Evolutionary conservation across 2,113 vertebrate genomes (phyloP).

Genomic region (Ia io): DNA sequence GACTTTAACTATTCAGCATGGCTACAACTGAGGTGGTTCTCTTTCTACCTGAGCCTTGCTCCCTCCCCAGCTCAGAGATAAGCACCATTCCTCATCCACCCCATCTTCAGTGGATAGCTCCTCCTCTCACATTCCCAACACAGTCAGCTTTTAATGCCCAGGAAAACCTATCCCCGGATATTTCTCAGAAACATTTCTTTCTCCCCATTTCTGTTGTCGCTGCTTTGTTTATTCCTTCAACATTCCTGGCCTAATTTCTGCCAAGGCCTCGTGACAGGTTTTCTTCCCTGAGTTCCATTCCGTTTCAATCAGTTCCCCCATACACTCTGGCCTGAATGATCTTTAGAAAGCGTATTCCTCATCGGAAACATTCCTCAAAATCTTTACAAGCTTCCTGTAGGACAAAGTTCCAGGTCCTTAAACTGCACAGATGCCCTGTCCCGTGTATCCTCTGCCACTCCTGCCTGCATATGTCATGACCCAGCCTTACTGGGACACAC

Average conservation of each 20-base stretch:
- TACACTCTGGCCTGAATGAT: background rate
- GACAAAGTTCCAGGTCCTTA: background rate
- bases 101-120: background rate
- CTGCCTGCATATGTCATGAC: background rate
- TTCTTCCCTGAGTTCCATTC: background rate
- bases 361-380: background rate
- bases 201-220: background rate
- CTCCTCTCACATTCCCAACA: too few species aligned
- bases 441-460: accelerated
- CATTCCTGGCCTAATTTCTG: background rate
- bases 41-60: background rate
- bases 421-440: background rate
- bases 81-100: background rate
- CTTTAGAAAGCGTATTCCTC: background rate
- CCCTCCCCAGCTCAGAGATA: background rate
- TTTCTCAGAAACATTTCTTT: background rate
- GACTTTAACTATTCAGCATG: background rate
- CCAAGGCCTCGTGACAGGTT: background rate
- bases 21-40: background rate
- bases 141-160: background rate
- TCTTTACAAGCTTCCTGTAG: background rate
- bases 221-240: background rate
- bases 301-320: background rate
- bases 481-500: background rate
- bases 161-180: background rate